These are phyloP conservation scores for Phasianus colchicus DNA, from an alignment of 2,113 vertebrate genomes.

Conservation along the genomic window DNA sequence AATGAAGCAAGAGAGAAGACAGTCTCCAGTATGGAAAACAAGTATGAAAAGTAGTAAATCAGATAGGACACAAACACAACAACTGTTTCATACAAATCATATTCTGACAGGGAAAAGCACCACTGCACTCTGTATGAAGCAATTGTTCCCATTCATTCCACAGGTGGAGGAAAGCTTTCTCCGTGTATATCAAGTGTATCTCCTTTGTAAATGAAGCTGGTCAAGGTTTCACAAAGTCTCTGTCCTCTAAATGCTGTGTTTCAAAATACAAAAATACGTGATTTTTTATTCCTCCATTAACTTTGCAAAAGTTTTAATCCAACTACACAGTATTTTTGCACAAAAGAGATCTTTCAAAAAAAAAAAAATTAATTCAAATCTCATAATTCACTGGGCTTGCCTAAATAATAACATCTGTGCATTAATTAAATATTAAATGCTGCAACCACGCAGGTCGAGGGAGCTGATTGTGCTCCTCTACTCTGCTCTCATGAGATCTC, in stretches of 20 bases:
- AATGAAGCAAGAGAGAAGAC: neutral
- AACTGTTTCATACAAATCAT: slow-evolving; percentile 41
- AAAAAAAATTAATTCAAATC: neutral
- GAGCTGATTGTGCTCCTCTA: no score
- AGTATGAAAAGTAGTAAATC: slow-evolving; percentile 33
- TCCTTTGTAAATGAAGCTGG: neutral
- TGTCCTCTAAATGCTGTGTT: neutral
- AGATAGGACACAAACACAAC: slow-evolving; percentile 7
- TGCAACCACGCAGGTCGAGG: neutral
- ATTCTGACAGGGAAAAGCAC: slow-evolving; percentile 3
- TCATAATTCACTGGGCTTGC: neutral
- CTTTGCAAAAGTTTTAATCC: neutral
- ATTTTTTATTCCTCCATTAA: neutral
- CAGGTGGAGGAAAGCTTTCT: neutral
- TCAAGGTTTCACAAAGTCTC: neutral
- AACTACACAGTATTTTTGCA: neutral
- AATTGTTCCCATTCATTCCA: neutral
- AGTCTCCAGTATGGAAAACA: neutral
- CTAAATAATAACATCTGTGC: neutral
- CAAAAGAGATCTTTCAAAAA: neutral
- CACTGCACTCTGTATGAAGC: neutral
- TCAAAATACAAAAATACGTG: neutral
- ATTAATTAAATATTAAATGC: neutral
- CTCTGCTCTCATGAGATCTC: no score
- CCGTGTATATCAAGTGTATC: accelerated